phyloP scores from a whole-genome alignment of 2,888 invertebrate genomes.

The Dryocosmus kuriphilus region DNA sequence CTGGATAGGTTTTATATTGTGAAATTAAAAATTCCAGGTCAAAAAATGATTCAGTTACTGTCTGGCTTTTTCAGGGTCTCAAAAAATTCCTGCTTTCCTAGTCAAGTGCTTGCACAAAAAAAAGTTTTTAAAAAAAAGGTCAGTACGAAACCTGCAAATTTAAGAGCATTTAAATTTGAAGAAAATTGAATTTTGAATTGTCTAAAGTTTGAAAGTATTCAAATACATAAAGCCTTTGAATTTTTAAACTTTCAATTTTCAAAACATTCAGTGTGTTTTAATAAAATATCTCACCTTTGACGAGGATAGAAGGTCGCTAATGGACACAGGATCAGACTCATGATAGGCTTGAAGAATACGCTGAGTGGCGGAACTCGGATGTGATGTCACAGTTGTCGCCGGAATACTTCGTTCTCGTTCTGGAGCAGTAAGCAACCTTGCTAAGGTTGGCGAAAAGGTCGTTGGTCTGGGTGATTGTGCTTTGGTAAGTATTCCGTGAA shows the following conservation, averaged over 20 bases:
- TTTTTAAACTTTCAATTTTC: neutral
- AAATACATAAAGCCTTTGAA: neutral
- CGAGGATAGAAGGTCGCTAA: constrained; percentile 79
- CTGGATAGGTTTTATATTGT: no score
- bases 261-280: neutral
- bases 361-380: constrained; percentile 67
- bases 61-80: no score
- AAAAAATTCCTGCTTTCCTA: no score
- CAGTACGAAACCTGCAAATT: no score
- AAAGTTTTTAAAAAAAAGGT: no score
- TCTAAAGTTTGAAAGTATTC: neutral
- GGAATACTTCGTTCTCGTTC: constrained; percentile 75
- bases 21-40: no score
- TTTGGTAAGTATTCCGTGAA: constrained; percentile 89
- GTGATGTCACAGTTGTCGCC: constrained; percentile 64
- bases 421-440: constrained; percentile 86
- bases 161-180: no score
- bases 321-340: constrained; percentile 76
- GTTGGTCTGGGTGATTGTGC: constrained; percentile 79
- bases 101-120: no score
- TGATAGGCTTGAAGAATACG: constrained; percentile 74
- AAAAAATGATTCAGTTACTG: no score
- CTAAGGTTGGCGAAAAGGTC: constrained; percentile 89
- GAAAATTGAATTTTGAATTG: neutral
- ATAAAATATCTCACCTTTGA: constrained; percentile 72